Percentiles rank a stretch among this genome's conserved stretches.
phyloP scores from a whole-genome alignment of 2,797 vertebrate species.

The Muraenolepis orangiensis region DNA sequence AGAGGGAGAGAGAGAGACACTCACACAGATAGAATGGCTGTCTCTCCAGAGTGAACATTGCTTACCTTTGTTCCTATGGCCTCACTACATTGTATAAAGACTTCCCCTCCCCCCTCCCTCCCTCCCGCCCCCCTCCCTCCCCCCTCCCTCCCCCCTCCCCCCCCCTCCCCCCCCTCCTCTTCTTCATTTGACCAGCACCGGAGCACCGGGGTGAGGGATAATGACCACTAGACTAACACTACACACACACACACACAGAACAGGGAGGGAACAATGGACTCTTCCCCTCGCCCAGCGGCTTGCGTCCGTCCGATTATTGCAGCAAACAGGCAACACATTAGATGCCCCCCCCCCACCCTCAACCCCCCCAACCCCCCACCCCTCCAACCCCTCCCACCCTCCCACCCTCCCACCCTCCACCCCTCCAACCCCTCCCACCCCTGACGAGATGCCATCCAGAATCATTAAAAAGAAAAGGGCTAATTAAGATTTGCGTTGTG shows the following conservation, averaged over 20 bases:
- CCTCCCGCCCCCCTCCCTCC: no score
- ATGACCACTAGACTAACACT: conserved; percentile 73
- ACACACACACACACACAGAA: conserved; percentile 63
- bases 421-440: conserved; percentile 9
- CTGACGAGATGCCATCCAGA: conserved; percentile 49
- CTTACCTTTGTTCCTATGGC: conserved; percentile 76
- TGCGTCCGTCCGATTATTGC: conserved; percentile 64
- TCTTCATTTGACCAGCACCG: conserved; percentile 73
- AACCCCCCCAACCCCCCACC: no score
- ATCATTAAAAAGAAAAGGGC: not conserved
- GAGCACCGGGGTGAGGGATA: conserved; percentile 67
- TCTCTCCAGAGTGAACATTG: conserved; percentile 76
- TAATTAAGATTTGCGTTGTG: not conserved
- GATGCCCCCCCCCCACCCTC: conserved; percentile 25
- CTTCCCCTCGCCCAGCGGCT: conserved; percentile 64
- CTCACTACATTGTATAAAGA: conserved; percentile 76
- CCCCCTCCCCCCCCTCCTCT: conserved; percentile 48
- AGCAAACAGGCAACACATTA: conserved; percentile 70
- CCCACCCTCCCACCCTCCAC: no score
- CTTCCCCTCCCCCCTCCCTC: no score
- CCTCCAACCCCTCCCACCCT: no score
- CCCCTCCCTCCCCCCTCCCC: conserved; percentile 69
- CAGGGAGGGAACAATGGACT: conserved; percentile 64
- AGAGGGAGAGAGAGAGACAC: no score
- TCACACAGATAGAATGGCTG: conserved; percentile 72